phyloP scores from a whole-genome alignment of 1,140 invertebrate genomes.

The Aphelinus atriplicis region DNA sequence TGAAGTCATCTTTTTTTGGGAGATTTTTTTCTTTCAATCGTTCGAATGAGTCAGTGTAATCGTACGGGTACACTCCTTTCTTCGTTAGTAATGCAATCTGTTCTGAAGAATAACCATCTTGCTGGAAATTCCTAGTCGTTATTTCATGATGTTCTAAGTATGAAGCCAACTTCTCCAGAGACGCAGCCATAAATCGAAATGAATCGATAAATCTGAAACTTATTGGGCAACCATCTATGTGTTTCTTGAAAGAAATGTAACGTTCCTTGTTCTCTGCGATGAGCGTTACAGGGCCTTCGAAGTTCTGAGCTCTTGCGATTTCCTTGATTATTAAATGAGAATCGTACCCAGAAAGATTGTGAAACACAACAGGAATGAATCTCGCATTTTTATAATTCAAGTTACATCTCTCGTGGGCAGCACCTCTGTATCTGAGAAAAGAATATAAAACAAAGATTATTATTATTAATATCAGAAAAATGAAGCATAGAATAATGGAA shows the following conservation, averaged over 20 bases:
- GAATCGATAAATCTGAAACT: constrained; percentile 45
- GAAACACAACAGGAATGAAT: constrained; percentile 50
- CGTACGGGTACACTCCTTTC: constrained; percentile 50
- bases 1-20: constrained; percentile 51
- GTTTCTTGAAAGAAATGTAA: constrained; percentile 47
- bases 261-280: constrained; percentile 19
- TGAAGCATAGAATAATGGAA: too few species aligned
- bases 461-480: too few species aligned
- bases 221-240: constrained; percentile 35
- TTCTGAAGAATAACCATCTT: not conserved
- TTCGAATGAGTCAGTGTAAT: constrained; percentile 48
- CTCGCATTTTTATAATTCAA: constrained; percentile 49
- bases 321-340: constrained; percentile 53
- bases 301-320: not conserved
- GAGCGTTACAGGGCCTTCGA: not conserved
- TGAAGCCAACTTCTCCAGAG: constrained; percentile 43
- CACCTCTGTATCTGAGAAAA: constrained; percentile 46
- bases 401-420: constrained; percentile 57
- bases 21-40: constrained; percentile 59
- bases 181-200: constrained; percentile 43
- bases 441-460: not conserved
- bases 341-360: constrained; percentile 56
- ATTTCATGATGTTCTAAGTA: constrained; percentile 39
- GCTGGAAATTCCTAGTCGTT: constrained; percentile 41
- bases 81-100: constrained; percentile 38